Percentiles rank a stretch among this genome's conserved stretches.
These are phyloP conservation scores for Folsomia manolachei DNA, from an alignment of 2,888 invertebrate genomes.

Conservation along the genomic window DNA sequence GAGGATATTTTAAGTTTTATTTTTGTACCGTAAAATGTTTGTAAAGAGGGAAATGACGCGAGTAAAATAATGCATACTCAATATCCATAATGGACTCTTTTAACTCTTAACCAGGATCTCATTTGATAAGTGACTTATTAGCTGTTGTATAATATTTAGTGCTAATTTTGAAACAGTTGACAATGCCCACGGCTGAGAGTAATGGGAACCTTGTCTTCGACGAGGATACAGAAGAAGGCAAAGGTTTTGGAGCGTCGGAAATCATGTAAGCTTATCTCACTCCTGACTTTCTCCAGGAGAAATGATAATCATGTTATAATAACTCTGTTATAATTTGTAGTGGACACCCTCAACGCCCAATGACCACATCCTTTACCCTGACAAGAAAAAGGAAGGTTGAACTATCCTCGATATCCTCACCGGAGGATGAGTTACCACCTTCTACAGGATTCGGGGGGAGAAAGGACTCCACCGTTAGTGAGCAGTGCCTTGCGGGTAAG, in stretches of 20 bases:
- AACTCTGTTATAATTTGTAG: slow-evolving; percentile 15
- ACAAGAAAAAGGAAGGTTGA: slow-evolving; percentile 65
- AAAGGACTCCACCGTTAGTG: slow-evolving; percentile 44
- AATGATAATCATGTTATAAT: no score
- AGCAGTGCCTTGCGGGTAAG: slow-evolving; percentile 45
- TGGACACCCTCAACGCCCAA: slow-evolving; percentile 29
- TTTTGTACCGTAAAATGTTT: no score
- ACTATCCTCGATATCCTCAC: slow-evolving; percentile 57
- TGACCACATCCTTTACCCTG: slow-evolving; percentile 58
- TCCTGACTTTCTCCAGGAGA: no score
- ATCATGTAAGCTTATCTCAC: slow-evolving; percentile 14
- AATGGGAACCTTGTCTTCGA: slow-evolving; percentile 36
- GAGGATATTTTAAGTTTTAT: no score
- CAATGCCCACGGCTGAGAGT: slow-evolving; percentile 43
- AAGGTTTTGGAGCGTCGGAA: slow-evolving; percentile 19
- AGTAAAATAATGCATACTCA: no score
- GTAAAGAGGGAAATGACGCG: no score
- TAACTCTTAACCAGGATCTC: no score
- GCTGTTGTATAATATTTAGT: no score
- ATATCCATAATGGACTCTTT: no score
- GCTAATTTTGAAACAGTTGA: slow-evolving; percentile 35
- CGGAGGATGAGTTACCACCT: slow-evolving; percentile 45
- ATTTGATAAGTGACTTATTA: no score
- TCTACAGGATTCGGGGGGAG: slow-evolving; percentile 17
- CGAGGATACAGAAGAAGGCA: slow-evolving; percentile 24